Conservation (phyloP, 2,888 invertebrate genomes). For the Cerceris rybyensis region DNA sequence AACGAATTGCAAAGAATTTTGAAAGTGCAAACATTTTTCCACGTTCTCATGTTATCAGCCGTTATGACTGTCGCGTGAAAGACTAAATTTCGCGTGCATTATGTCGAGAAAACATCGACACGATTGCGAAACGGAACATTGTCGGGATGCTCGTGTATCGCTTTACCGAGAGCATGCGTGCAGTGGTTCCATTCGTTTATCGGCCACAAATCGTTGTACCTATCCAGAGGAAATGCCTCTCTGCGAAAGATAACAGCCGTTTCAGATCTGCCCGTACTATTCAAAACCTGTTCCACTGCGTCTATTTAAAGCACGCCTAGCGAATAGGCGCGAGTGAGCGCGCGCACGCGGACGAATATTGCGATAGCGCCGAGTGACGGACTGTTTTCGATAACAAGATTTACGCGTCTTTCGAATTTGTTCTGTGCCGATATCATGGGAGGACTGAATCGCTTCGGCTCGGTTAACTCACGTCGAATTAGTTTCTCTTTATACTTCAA, state of each 20-base stretch:
- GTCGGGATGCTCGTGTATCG: conserved; percentile 24
- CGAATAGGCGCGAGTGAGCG: neutral
- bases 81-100: conserved; percentile 34
- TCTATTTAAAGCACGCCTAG: conserved; percentile 35
- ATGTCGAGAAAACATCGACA: conserved; percentile 10
- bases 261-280: conserved; percentile 26
- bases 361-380: conserved; percentile 1
- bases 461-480: too few species aligned
- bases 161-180: conserved; percentile 34
- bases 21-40: neutral
- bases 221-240: conserved; percentile 47
- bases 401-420: too few species aligned
- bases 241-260: conserved; percentile 45
- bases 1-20: neutral
- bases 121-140: conserved; percentile 33
- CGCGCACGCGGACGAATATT: conserved; percentile 13
- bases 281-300: conserved; percentile 32
- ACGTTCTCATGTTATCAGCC: neutral
- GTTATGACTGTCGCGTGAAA: conserved; percentile 1
- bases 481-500: too few species aligned
- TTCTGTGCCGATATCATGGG: too few species aligned
- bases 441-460: too few species aligned
- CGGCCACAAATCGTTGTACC: conserved; percentile 52
- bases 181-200: conserved; percentile 43
- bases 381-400: neutral